A percentile compares a stretch with the other conserved stretches of the same genome.
phyloP scores from a whole-genome alignment of 2,797 vertebrate species.

The Moxostoma hubbsi region DNA sequence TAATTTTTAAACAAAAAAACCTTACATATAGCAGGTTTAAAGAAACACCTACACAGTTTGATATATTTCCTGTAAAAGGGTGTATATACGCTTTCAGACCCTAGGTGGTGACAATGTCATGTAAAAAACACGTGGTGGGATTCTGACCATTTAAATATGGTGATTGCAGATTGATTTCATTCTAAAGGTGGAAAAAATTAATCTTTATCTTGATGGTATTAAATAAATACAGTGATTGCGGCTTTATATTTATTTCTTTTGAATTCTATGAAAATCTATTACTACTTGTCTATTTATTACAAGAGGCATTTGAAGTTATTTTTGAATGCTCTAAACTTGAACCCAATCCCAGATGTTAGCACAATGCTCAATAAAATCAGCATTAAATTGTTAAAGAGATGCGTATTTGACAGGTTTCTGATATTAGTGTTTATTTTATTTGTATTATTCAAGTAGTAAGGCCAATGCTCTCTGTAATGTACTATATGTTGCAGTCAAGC shows the following conservation, averaged over 20 bases:
- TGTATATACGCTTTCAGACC: background rate
- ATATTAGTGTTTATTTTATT: background rate
- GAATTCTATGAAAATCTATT: background rate
- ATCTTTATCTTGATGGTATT: background rate
- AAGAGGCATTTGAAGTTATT: background rate
- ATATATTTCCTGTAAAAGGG: background rate
- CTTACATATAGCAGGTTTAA: no score
- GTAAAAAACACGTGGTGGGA: background rate
- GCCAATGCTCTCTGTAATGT: conserved; percentile 62
- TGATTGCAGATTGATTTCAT: no score
- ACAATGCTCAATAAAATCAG: background rate
- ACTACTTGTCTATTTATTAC: background rate
- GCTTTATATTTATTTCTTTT: background rate
- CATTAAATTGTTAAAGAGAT: no score
- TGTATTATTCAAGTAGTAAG: conserved; percentile 1
- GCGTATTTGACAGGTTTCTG: no score
- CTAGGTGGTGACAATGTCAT: conserved; percentile 9
- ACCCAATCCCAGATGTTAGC: background rate
- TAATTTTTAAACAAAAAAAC: no score
- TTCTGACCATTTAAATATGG: no score
- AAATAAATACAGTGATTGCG: background rate
- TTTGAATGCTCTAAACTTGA: background rate
- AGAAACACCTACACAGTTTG: no score
- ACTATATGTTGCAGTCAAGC: conserved; percentile 81
- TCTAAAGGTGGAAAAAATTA: no score